Conservation (phyloP, 2,113 vertebrate genomes). For the Anthoscopus minutus region DNA sequence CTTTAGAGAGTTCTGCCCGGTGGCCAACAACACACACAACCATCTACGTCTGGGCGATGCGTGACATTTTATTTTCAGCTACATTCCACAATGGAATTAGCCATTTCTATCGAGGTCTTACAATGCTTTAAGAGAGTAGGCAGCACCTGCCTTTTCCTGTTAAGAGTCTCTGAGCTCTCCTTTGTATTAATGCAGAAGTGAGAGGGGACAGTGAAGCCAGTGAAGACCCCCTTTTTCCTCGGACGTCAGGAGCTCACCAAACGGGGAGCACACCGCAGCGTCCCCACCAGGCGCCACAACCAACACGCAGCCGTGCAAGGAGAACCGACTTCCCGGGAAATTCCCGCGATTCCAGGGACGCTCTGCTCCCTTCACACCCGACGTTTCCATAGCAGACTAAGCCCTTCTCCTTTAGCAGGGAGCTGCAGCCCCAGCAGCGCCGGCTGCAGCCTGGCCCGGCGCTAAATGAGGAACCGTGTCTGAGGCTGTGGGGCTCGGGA, state of each 20-base stretch:
- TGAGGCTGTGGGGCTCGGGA: not conserved
- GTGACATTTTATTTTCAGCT: not conserved
- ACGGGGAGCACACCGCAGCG: rapidly evolving
- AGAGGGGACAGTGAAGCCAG: not conserved
- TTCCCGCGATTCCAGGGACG: not conserved
- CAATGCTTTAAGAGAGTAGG: rapidly evolving
- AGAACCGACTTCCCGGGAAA: not conserved
- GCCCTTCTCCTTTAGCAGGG: not conserved
- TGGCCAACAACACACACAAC: not conserved
- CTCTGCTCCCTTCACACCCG: not conserved
- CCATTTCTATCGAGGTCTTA: not conserved
- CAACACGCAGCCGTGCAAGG: not conserved
- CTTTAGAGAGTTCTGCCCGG: not conserved
- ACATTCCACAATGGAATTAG: rapidly evolving
- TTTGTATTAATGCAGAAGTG: not conserved
- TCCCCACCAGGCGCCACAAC: not conserved
- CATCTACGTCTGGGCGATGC: not conserved
- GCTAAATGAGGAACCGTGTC: not conserved
- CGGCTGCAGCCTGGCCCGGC: not conserved
- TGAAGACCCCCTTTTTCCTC: not conserved
- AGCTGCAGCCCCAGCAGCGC: not conserved
- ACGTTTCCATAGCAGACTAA: not conserved
- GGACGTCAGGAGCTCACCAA: not conserved
- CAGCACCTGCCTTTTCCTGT: not conserved
- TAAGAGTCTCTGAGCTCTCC: not conserved